Conservation (phyloP, 2,797 vertebrate species). For the Onychomys torridus region DNA sequence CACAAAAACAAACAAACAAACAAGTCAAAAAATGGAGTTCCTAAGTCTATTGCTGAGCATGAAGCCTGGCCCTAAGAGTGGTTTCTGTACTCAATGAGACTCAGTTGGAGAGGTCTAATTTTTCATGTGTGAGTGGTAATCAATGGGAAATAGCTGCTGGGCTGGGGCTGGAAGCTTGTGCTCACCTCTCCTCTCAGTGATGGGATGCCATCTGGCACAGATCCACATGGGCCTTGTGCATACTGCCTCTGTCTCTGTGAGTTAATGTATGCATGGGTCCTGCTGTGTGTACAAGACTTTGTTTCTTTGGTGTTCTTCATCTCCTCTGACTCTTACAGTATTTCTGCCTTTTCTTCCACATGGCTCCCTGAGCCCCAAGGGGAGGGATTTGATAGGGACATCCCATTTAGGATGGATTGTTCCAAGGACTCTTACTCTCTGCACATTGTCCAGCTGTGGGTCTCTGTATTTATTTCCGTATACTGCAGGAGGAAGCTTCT, state of each 20-base stretch:
- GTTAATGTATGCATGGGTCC: not conserved
- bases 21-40: not conserved
- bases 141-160: not conserved
- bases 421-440: not conserved
- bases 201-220: no score
- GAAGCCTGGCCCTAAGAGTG: not conserved
- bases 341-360: not conserved
- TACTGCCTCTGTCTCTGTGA: not conserved
- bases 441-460: no score
- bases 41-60: not conserved
- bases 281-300: not conserved
- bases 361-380: not conserved
- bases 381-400: not conserved
- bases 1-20: no score
- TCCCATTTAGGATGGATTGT: no score
- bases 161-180: not conserved
- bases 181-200: not conserved
- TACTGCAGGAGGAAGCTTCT: not conserved
- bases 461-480: not conserved
- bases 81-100: not conserved
- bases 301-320: not conserved
- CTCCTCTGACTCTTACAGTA: not conserved
- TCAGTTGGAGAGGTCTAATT: not conserved
- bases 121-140: not conserved
- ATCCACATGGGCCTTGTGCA: no score